A percentile compares a stretch with the other conserved stretches of the same genome.
phyloP scores from a whole-genome alignment of 2,888 invertebrate genomes.

The Odiellus spinosus region DNA sequence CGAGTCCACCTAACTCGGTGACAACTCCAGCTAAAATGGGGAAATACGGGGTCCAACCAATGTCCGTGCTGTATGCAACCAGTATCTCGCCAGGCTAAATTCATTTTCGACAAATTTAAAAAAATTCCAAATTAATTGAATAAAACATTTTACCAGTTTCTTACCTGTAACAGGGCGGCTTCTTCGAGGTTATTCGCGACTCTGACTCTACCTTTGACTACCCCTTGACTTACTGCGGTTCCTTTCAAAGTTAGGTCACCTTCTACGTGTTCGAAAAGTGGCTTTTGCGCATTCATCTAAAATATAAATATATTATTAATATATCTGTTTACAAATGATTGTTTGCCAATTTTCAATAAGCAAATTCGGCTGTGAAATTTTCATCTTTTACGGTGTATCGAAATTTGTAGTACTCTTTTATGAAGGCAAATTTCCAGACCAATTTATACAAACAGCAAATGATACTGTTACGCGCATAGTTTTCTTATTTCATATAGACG shows the following conservation, averaged over 20 bases:
- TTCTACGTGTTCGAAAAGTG: no score
- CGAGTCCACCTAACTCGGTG: conserved; percentile 64
- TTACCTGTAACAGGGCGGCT: conserved; percentile 34
- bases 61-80: conserved; percentile 58
- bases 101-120: conserved; percentile 57
- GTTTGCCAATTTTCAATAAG: no score
- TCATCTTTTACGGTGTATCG: no score
- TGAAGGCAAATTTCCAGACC: no score
- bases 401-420: no score
- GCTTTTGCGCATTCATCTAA: no score
- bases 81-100: conserved; percentile 57
- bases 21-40: conserved; percentile 58
- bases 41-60: conserved; percentile 74
- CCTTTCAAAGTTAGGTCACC: conserved; percentile 30
- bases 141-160: conserved; percentile 52
- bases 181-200: conserved; percentile 49
- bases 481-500: no score
- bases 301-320: conserved; percentile 70
- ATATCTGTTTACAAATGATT: conserved; percentile 56
- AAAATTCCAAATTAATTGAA: conserved; percentile 64
- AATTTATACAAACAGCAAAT: no score
- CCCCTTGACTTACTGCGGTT: conserved; percentile 54
- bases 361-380: no score
- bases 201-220: conserved; percentile 49
- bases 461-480: no score